phyloP scores from a whole-genome alignment of 2,113 vertebrate species.

The Pterophyllum scalare region DNA sequence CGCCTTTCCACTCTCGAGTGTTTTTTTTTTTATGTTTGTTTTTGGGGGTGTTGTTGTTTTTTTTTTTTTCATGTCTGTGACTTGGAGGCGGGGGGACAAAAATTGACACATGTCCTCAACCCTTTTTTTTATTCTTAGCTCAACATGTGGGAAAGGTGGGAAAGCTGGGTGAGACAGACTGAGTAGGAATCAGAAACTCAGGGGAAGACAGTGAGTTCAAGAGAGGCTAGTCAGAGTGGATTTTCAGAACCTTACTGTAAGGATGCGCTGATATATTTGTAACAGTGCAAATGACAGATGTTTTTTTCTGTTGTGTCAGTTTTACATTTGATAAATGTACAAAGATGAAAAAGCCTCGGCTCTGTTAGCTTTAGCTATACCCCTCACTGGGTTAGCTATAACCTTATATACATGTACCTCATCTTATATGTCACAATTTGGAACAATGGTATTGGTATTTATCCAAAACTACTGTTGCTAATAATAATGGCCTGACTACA shows the following conservation, averaged over 20 bases:
- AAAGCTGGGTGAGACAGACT: not conserved
- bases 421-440: too few species aligned
- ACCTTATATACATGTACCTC: too few species aligned
- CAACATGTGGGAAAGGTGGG: not conserved
- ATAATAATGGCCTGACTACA: not conserved
- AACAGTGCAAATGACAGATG: not conserved
- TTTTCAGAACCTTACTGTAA: not conserved
- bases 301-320: not conserved
- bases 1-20: constrained; percentile 33
- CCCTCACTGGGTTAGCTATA: not conserved
- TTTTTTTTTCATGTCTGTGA: constrained; percentile 18
- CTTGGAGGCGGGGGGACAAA: not conserved
- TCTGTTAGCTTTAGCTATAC: not conserved
- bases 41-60: not conserved
- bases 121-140: not conserved
- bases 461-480: too few species aligned
- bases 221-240: not conserved
- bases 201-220: not conserved
- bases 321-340: not conserved
- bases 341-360: not conserved
- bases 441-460: too few species aligned
- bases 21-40: not conserved
- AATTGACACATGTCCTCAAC: not conserved
- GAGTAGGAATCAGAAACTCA: not conserved
- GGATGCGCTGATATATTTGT: not conserved